phyloP scores from a whole-genome alignment of 1,140 invertebrate genomes.

The Trichonephila clavipes region DNA sequence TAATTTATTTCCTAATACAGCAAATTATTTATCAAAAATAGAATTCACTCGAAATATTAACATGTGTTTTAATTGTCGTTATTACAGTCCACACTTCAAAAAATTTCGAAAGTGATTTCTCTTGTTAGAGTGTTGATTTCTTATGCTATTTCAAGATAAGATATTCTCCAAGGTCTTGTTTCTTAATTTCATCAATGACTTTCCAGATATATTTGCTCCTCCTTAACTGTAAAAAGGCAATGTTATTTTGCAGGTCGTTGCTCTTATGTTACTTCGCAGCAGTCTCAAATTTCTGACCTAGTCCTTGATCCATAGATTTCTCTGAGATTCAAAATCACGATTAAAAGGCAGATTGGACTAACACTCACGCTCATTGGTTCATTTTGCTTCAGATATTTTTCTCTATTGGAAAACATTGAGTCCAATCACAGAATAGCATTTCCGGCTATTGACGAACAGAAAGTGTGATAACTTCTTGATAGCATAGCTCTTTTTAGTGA shows the following conservation, averaged over 20 bases:
- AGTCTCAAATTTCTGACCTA: constrained; percentile 32
- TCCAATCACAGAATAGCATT: not conserved
- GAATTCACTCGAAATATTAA: not conserved
- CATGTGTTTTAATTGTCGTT: not conserved
- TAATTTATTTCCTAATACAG: not conserved
- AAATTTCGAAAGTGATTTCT: constrained; percentile 38
- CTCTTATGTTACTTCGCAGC: not conserved
- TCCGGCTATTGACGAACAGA: not conserved
- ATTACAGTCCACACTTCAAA: not conserved
- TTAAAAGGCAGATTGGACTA: not conserved
- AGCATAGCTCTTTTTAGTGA: too few relatives aligned
- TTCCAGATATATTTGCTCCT: not conserved
- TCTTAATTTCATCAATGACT: constrained; percentile 21
- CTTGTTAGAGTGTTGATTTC: constrained; percentile 2
- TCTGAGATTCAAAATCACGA: not conserved
- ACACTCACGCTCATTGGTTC: not conserved
- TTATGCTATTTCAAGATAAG: not conserved
- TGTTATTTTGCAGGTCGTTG: constrained; percentile 14
- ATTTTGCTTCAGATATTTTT: not conserved
- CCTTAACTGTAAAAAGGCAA: not conserved
- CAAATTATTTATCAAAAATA: not conserved
- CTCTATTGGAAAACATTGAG: not conserved
- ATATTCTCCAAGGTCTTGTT: constrained; percentile 15
- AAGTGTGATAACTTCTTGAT: too few relatives aligned
- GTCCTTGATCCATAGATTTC: constrained; percentile 34